phyloP scores from a whole-genome alignment of 2,888 invertebrate species.

The Lithosia quadra region DNA sequence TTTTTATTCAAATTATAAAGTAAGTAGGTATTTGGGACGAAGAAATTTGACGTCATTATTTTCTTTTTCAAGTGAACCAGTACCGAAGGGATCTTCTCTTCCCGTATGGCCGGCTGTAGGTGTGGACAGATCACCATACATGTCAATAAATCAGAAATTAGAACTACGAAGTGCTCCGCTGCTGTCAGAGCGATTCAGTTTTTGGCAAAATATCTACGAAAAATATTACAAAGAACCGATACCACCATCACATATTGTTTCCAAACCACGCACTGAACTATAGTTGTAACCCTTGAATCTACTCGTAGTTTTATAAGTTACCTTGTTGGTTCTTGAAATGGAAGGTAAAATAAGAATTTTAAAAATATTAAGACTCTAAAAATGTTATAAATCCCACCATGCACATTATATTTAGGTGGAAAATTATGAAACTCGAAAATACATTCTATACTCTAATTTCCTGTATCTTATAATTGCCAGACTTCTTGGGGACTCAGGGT shows the following conservation, averaged over 20 bases:
- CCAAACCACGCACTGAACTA: not conserved
- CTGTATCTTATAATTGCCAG: not conserved
- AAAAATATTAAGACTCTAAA: not conserved
- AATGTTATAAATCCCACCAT: too few species aligned
- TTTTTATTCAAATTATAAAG: not conserved
- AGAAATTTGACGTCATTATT: not conserved
- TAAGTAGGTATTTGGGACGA: not conserved
- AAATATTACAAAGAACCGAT: constrained; percentile 33
- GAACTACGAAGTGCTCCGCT: constrained; percentile 30
- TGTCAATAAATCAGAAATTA: constrained; percentile 42
- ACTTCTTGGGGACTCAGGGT: too few species aligned
- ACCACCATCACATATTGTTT: not conserved
- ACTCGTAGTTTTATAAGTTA: not conserved
- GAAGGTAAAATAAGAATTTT: not conserved
- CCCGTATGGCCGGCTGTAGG: constrained; percentile 47
- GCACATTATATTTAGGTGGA: too few species aligned
- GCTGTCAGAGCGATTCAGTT: constrained; percentile 32
- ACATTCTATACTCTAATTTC: not conserved
- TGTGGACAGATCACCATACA: constrained; percentile 37
- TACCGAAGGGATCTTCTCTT: constrained; percentile 45
- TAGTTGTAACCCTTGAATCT: not conserved
- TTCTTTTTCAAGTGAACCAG: constrained; percentile 55
- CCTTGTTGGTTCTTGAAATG: not conserved
- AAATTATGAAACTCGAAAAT: not conserved
- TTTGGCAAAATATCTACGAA: constrained; percentile 53